Base-by-base conservation (phyloP, 2,113 vertebrate species). In the Kryptolebias marmoratus region DNA sequence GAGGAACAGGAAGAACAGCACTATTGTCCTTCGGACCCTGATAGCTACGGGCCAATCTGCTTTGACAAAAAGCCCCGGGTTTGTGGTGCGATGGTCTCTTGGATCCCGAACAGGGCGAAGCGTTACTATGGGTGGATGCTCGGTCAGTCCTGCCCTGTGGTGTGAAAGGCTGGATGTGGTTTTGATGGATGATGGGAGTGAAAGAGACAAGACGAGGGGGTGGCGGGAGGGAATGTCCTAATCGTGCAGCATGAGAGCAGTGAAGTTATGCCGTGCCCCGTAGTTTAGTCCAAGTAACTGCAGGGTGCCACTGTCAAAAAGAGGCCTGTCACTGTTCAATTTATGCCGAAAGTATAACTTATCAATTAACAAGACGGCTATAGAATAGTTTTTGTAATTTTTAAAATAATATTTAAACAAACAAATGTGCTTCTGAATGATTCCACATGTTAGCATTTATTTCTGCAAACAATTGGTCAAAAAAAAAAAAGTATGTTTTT, bases 21-120 rank as follows among this genome's bases (percentile, higher is more conserved):
- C 72, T 62, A 86, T 92, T 90, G 81, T 91, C 60, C 67, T 42
- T 71, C 58, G 45, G 75, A 2, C 22, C 59, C 59, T 90, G 85
- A 84, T 85, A 50, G 84, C 65, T 76, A 5, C 61, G 32, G 79
- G 77, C 60, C 71, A 54, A n/a, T 64, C 67, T 58, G 55, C 75
- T 87, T 79, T 73, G 69, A 71, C 73, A 82, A 66, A 81, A 76
- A 80, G 75, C 76, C 79, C 22, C 13, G 63, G 71, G 85, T 78
- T 64, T 64, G 6, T 65, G 36, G 59, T 63, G 67, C 67, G 83
- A 77, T 61, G 70, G 67, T 73, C 75, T 63, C 54, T 52, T 45
- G 71, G 49, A 80, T 77, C 57, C 60, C 60, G 27, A n/a, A 31
- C 36, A 16, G 68, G 63, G 72, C 56, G 63, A 77, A 36, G 68